Base-by-base conservation (phyloP, 2,797 vertebrate genomes). In the Orientallactaga sibirica region DNA sequence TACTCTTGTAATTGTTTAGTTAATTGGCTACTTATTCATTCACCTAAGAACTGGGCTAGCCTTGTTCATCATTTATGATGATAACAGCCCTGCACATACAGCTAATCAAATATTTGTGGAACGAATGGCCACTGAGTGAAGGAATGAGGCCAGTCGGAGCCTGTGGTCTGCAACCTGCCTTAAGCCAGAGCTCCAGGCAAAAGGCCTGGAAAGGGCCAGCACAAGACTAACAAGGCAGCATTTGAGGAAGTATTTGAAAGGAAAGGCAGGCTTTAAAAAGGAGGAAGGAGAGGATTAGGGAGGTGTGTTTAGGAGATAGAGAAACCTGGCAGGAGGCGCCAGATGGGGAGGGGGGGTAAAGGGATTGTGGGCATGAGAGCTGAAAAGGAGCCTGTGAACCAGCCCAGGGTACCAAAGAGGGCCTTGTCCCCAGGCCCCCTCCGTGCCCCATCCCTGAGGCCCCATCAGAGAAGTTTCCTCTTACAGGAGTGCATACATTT, bases 181-280 rank as follows among this genome's bases (percentile, higher is more conserved):
- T 68, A 33, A 77, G 86, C 43, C 75, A 7, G 70, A 90, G 90
- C 48, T 68, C 81, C 64, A 48, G 66, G 75, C 68, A 62, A 87
- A 93, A 76, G 55, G 73, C 48, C 41, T 64, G 41, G 41, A 37
- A 84, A 37, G 41, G 75, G 52, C 66, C 48, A 24, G 77, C 12
- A 19, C 52, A 37, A 16, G 89, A 80, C 91, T 79, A 96, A 91
- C 93, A 89, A 92, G 89, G 0, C 85, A 58, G 88, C 92, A 84
- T 95, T 95, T 94, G 93, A 95, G 95, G 96, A 96, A 96, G 85
- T 88, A 91, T 94, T 95, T 80, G 86, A 94, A 96, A 95, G 92
- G 90, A 90, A 97, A 96, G 85, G 88, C 90, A 94, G 93, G 78
- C 88, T 96, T 96, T 96, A 78, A 88, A 92, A 91, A 93, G 79